Evolutionary conservation across 2,113 vertebrate species (phyloP), one percentile per base, ranked within the genome.

Genomic region (Tringa solitaria): DNA sequence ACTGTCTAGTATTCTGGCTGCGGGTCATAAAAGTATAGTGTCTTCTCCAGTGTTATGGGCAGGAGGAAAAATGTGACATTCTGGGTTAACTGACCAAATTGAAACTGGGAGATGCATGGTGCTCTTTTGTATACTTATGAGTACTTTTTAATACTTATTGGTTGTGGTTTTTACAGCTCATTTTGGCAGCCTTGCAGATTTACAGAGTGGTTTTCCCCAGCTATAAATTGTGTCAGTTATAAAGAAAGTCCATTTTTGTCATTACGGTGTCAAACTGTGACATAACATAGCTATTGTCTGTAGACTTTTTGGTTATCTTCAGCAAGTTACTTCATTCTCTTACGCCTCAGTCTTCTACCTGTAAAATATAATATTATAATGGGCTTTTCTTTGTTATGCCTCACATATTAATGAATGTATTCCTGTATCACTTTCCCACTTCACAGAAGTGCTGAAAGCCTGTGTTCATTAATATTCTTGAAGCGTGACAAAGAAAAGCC

Each of bases 391-490:
- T 91, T 94, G 87, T 91, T 69, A n/a, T 80, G 79, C 50, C 53
- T 93, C 67, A 91, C 69, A 39, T 91, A 65, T 73, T 89, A 93
- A 91, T 90, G 84, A 95, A 79, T 69, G 65, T 76, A 46, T 93
- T 87, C 27, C 60, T 70, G 54, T 96, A 91, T 90, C 73, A 57
- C 61, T 93, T 87, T 72, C 33, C 56, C 93, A 21, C 57, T 93
- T 82, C 80, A 82, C 35, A 69, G 77, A 72, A 87, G 45, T 61
- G 60, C 61, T 94, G 77, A 79, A 92, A 92, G 80, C 69, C 4
- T 64, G 30, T 32, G n/a, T 87, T 95, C 84, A 84, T 93, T 95
- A 95, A 95, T 96, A 95, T 95, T 95, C 94, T 70, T 89, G 76
- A 87, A 86, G 88, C 33, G 1, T 92, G 92, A 68, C 88, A 84